A percentile compares a stretch with the other conserved stretches of the same genome.
phyloP scores from a whole-genome alignment of 2,888 invertebrate genomes.

The Rhaphigaster nebulosa region DNA sequence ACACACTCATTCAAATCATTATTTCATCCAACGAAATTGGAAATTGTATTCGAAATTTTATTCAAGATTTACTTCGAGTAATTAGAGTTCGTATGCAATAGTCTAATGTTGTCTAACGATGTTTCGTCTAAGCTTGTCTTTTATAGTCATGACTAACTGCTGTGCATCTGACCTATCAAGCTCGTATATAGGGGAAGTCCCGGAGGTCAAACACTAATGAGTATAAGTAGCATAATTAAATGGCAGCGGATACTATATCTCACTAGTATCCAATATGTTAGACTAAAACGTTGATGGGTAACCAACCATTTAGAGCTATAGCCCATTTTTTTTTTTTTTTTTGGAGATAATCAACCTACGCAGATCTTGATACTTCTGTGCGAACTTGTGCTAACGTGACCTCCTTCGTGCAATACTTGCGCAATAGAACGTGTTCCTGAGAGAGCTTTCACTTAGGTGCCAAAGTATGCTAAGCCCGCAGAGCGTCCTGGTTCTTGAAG shows the following conservation, averaged over 20 bases:
- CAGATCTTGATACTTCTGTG: background rate
- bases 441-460: constrained; percentile 11
- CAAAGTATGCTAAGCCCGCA: background rate
- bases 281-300: background rate
- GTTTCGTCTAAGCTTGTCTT: too few species aligned
- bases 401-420: background rate
- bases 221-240: background rate
- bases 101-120: too few species aligned
- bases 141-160: too few species aligned
- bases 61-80: too few species aligned
- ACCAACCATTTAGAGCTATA: background rate
- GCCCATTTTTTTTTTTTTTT: background rate
- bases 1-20: too few species aligned
- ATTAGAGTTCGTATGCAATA: too few species aligned
- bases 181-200: too few species aligned
- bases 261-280: background rate
- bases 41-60: too few species aligned
- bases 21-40: too few species aligned
- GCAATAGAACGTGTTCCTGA: constrained; percentile 8
- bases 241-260: background rate
- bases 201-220: too few species aligned
- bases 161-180: too few species aligned
- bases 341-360: background rate
- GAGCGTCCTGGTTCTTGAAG: background rate
- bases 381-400: background rate